Base-by-base conservation (phyloP, 2,797 vertebrate species). In the Alca torda region DNA sequence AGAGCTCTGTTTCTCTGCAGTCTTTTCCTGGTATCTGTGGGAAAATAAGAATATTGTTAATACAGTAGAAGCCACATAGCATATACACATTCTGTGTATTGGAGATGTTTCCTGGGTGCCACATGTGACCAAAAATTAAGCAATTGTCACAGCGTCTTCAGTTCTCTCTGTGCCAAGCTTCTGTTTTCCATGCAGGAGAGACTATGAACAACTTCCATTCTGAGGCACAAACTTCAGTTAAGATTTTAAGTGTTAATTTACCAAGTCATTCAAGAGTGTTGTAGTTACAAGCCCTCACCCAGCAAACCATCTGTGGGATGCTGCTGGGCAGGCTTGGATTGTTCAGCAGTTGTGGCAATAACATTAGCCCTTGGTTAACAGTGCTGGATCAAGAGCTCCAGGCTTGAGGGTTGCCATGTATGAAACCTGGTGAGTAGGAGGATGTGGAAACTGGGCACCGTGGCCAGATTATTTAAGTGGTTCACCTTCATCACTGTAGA, bases 41-140 rank as follows among this genome's bases (percentile, higher is more conserved):
- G 6, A 16, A 56, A 80, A 30, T 28, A 61, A 72, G 24, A 31
- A 6, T 45, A 11, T 33, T 43, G 19, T 60, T 74, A 59, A 45
- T 77, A 5, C 31, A 63, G 15, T 14, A 6, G 17, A 84, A 89
- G 28, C 17, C 37, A 28, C 26, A 3, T 30, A 33, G n/a, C 7
- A 6, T 16, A 23, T 67, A 11, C 3, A 9, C 0, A 0, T 69
- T 67, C 43, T 82, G 8, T 79, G 51, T 33, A 31, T 45, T 13
- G 61, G 39, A 70, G 30, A 5, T 35, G 48, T 67, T 84, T 84
- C 31, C 39, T 84, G 68, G 18, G 25, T 92, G n/a, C 15, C 15
- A 14, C 7, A 1, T 28, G 13, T 60, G 51, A 50, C 45, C 4
- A 18, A 87, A 84, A 72, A 21, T 28, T 26, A 33, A 83, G 37